Conservation (phyloP, 1,140 invertebrate genomes). For the Mycetomoellerius zeteki region DNA sequence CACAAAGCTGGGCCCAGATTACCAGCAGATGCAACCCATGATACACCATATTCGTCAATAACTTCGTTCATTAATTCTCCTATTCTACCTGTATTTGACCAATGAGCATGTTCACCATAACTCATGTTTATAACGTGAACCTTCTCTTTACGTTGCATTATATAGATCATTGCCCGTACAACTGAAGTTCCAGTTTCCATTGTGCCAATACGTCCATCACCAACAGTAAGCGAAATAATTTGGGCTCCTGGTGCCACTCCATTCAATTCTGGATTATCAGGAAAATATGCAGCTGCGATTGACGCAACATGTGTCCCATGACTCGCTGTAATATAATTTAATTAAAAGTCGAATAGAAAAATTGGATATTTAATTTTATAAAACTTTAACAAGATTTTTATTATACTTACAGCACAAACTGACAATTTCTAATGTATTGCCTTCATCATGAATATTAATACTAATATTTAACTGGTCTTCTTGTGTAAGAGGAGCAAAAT, state of each 20-base stretch:
- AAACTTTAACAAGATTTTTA: not conserved
- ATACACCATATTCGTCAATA: conserved; percentile 96
- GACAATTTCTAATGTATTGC: conserved; percentile 97
- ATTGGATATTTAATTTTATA: not conserved
- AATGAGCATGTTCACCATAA: conserved; percentile 98
- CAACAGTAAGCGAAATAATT: conserved; percentile 97
- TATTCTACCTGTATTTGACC: conserved; percentile 95
- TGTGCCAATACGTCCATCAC: conserved; percentile 94
- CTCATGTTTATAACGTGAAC: conserved; percentile 99
- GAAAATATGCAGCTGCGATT: conserved; percentile 97
- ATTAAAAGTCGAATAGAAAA: conserved; percentile 51
- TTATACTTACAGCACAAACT: conserved; percentile 95
- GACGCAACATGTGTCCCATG: conserved; percentile 99
- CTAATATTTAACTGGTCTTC: conserved; percentile 95
- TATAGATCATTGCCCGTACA: conserved; percentile 95
- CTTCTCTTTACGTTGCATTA: conserved; percentile 90
- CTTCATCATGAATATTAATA: conserved; percentile 97
- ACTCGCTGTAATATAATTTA: conserved; percentile 89
- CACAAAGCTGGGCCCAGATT: conserved; percentile 98
- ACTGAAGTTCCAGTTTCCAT: conserved; percentile 99
- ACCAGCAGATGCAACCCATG: conserved; percentile 97
- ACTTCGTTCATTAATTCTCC: conserved; percentile 95
- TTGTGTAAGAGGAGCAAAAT: conserved; percentile 92
- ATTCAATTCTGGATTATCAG: conserved; percentile 95
- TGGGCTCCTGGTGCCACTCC: conserved; percentile 99